Evolutionary conservation across 2,113 vertebrate genomes (phyloP).

Genomic region (Hiodon tergisus): DNA sequence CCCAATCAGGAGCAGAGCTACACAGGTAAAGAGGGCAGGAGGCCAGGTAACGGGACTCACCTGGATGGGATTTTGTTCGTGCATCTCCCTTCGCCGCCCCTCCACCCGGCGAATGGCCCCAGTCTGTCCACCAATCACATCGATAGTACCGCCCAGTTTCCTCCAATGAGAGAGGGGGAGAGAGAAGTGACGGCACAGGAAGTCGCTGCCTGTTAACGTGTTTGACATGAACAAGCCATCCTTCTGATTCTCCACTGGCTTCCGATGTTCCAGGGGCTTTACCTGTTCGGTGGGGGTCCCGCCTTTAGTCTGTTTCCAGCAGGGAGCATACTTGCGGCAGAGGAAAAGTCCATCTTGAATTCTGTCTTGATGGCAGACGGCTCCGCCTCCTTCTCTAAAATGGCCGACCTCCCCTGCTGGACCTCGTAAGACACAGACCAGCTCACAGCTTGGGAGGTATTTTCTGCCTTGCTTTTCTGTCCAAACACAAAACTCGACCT

Average conservation of each 20-base stretch:
- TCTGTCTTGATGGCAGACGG: slow-evolving; percentile 47
- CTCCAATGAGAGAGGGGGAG: slow-evolving; percentile 31
- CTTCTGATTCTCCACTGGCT: background rate
- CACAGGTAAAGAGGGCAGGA: too few species aligned
- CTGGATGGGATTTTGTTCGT: slow-evolving; percentile 49
- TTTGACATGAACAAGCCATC: background rate
- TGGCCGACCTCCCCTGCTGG: slow-evolving; percentile 58
- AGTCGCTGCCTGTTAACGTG: background rate
- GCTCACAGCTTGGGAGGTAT: background rate
- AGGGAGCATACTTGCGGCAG: slow-evolving; percentile 30
- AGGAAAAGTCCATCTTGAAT: slow-evolving; percentile 53
- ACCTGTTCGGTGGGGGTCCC: slow-evolving; percentile 64
- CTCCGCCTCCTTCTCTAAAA: slow-evolving; percentile 41
- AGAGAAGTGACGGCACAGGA: background rate
- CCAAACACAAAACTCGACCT: too few species aligned
- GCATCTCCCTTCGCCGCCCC: slow-evolving; percentile 52
- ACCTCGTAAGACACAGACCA: slow-evolving; percentile 41
- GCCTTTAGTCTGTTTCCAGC: slow-evolving; percentile 48
- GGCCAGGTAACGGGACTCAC: background rate
- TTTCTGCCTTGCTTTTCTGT: background rate
- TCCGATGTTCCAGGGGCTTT: background rate
- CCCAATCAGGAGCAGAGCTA: background rate
- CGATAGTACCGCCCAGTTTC: slow-evolving; percentile 61
- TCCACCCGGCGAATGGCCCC: slow-evolving; percentile 60
- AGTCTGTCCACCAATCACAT: slow-evolving; percentile 61